Base-by-base conservation (phyloP, 2,113 vertebrate species). In the Suricata suricatta region DNA sequence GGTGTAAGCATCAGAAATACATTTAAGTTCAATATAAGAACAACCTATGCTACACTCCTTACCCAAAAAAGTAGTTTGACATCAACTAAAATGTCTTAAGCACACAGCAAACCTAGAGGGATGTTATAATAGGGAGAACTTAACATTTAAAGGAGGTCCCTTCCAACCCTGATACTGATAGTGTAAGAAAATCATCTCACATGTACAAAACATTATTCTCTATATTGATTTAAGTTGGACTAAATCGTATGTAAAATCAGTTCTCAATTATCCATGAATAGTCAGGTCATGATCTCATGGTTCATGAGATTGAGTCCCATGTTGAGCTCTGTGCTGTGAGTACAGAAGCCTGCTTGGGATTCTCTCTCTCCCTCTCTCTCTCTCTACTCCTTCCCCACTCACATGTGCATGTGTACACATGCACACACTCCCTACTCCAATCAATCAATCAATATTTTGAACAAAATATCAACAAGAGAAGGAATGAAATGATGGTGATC, bases 211-310 rank as follows among this genome's bases (percentile, higher is more conserved):
- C 21, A 57, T 86, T 88, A 92, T 41, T 90, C 57, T 76, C 54
- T 64, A 0, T 57, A 38, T 1, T 77, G 57, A 95, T 44, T 95
- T 76, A 77, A 87, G 87, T 5, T 82, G 5, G 9, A 90, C 47
- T 90, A 54, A 83, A 82, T 31, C 27, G 79, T 12, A 87, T 63
- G 79, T 82, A 94, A 91, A 96, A 80, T 66, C 50, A 92, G 31
- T 35, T 91, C 81, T 88, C 41, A 88, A 92, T 92, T 79, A 96
- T 57, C 52, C 44, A 88, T 29, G n/a, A n/a, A 85, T 10, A 80
- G 21, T 23, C 57, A 60, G 57, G 21, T 60, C 19, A 60, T 23
- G 57, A 23, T 21, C 57, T 60, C 57, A 8, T 5, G 21, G 57
- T 60, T 60, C 21, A 21, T 60, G 57, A 60, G 21, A 60, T 19